Evolutionary conservation across 2,113 vertebrate species (phyloP).

Genomic region (Piprites chloris): DNA sequence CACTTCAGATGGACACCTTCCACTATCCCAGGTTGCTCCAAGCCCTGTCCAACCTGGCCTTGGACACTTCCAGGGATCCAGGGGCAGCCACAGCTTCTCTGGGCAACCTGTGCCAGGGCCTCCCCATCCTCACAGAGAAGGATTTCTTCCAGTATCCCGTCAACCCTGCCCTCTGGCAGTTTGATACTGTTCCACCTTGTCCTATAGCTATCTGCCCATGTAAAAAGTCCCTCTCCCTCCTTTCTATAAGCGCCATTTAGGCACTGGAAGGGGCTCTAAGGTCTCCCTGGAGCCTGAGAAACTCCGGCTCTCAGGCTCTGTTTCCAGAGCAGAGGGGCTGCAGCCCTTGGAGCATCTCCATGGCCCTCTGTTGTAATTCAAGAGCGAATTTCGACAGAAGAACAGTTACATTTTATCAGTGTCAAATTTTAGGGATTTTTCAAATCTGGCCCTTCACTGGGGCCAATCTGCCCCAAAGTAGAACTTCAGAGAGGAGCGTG

Average conservation of each 20-base stretch:
- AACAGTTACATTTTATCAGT: not conserved
- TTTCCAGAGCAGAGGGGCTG: not conserved
- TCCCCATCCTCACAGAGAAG: not conserved
- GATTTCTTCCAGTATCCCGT: not conserved
- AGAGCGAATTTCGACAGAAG: not conserved
- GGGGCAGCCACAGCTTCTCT: not conserved
- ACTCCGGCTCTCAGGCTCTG: not conserved
- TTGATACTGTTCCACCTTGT: not conserved
- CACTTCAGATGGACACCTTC: not conserved
- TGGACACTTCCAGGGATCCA: not conserved
- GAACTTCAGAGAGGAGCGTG: not conserved
- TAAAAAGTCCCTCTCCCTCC: not conserved
- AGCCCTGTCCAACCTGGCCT: not conserved
- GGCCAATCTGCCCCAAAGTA: not conserved
- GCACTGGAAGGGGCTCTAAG: not conserved
- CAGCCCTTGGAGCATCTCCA: not conserved
- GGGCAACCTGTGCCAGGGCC: not conserved
- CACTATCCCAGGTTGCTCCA: not conserved
- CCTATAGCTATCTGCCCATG: not conserved
- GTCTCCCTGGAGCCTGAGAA: not conserved
- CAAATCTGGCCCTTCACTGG: not conserved
- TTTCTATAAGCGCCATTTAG: not conserved
- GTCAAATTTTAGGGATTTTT: not conserved
- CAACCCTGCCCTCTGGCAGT: not conserved
- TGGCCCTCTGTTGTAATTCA: not conserved